Evolutionary conservation across 2,888 invertebrate genomes (phyloP), one percentile per base, ranked within the genome.

Genomic region (Nymphalis urticae): DNA sequence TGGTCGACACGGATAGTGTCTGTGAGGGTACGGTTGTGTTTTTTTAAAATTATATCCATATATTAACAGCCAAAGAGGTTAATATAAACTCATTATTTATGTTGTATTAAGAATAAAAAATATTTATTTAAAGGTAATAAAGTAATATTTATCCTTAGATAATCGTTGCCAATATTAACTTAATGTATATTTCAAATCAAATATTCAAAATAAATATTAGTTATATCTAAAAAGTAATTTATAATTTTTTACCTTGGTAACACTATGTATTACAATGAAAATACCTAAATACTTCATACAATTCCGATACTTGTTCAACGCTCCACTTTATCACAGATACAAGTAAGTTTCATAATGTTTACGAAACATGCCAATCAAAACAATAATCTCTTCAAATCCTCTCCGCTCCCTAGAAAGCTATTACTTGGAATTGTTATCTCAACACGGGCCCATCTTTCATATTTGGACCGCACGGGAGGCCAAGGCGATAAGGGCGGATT

Each of bases 381-480:
- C 64, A 66, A 70, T 68, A 74, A 73, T 72, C 72, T 74, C 64
- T 69, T 75, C 73, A 75, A 73, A 75, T 74, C 75, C 73, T 75
- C 83, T 84, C 83, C 80, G 84, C 58, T 79, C 76, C 76, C 77
- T 81, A 81, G 82, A 82, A 84, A 85, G 79, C 88, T 86, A 86
- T 87, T 90, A 89, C 89, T 75, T 73, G 82, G 89, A 89, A 87
- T 85, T 87, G 86, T 92, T 92, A 92, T 92, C 91, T 87, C 72
- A 68, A 72, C 72, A 76, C 76, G 76, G 80, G 83, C 82, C 87
- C 92, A 92, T 92, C 92, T 91, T 85, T 92, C 92, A 92, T 91
- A 89, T 90, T 89, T 82, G 86, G 90, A 89, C 90, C 90, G 85
- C 92, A 90, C 90, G 90, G 90, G 89, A 86, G 86, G 89, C 82